A percentile compares a stretch with the other conserved stretches of the same genome.
phyloP scores from a whole-genome alignment of 53 echinoderm and acorn worm species.

The Paracentrotus lividus region DNA sequence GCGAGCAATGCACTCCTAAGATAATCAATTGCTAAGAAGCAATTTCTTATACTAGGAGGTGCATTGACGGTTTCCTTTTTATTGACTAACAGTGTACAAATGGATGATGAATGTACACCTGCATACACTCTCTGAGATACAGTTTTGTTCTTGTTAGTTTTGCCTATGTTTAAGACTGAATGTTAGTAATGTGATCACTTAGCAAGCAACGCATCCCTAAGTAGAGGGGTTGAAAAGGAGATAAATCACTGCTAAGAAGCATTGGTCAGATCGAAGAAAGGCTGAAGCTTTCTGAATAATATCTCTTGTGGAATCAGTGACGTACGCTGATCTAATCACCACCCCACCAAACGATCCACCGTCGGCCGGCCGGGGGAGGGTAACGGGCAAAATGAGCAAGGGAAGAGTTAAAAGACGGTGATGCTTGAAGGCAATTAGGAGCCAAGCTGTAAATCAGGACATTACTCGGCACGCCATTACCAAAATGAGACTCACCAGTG shows the following conservation, averaged over 20 bases:
- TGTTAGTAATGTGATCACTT: background rate
- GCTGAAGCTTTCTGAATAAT: background rate
- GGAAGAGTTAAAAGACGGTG: background rate
- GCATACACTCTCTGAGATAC: background rate
- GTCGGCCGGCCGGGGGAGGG: slow-evolving; percentile 12
- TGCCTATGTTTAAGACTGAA: background rate
- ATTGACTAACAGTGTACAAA: no score
- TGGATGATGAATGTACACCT: no score
- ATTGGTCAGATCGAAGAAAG: background rate
- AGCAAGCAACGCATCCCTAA: background rate
- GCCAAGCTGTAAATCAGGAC: slow-evolving; percentile 67
- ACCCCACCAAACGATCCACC: background rate
- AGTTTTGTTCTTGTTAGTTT: background rate
- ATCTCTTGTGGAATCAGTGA: slow-evolving; percentile 33
- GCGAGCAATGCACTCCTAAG: no score
- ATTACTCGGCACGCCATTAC: slow-evolving; percentile 55
- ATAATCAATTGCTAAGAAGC: no score
- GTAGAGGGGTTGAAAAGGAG: background rate
- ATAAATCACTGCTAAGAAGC: background rate
- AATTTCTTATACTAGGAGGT: no score
- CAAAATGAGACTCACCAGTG: slow-evolving; percentile 2
- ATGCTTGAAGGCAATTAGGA: slow-evolving; percentile 59
- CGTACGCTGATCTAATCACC: slow-evolving; percentile 20
- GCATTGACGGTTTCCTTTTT: no score
- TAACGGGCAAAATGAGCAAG: background rate